Evolutionary conservation across 2,797 vertebrate species (phyloP), one percentile per base, ranked within the genome.

Genomic region (Rousettus madagascariensis): DNA sequence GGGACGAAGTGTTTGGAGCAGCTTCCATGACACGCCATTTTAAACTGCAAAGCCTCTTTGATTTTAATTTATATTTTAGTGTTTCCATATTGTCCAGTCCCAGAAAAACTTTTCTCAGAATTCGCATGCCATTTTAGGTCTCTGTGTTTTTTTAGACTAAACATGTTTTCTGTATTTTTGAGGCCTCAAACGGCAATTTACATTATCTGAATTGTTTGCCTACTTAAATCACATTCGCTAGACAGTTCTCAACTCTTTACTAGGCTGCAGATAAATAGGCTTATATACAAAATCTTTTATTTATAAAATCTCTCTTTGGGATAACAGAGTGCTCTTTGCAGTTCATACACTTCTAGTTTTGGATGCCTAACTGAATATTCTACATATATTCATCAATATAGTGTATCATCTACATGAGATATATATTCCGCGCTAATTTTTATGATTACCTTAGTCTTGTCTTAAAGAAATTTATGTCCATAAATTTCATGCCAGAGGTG

Each of bases 171-270:
- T 89, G 78, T 96, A 93, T 94, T 97, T 91, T 94, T 94, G 89
- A 92, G 88, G 92, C n/a, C 85, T 92, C 57, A 65, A 95, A 97
- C 91, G 90, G 87, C 86, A 97, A 97, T 97, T 97, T 97, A 97
- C 95, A 97, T 97, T 94, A 97, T 97, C 85, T 89, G 95, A 95
- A 97, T 96, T 97, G 90, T 97, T 97, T 97, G 96, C 94, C 95
- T 93, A 68, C 95, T 97, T 94, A 97, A 96, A 91, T 96, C 95
- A 95, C 92, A 95, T 96, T 97, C 92, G 94, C 43, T 86, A 94
- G 97, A 96, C 90, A 95, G 88, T 89, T 83, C 86, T 97, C 95
- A 94, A 85, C 69, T 91, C 90, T 97, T 94, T 94, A 90, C 92
- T 80, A 95, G 94, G 69, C 96, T 95, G 43, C 78, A 95, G 95